Evolutionary conservation across 2,113 vertebrate genomes (phyloP).

Genomic region (Galemys pyrenaicus): DNA sequence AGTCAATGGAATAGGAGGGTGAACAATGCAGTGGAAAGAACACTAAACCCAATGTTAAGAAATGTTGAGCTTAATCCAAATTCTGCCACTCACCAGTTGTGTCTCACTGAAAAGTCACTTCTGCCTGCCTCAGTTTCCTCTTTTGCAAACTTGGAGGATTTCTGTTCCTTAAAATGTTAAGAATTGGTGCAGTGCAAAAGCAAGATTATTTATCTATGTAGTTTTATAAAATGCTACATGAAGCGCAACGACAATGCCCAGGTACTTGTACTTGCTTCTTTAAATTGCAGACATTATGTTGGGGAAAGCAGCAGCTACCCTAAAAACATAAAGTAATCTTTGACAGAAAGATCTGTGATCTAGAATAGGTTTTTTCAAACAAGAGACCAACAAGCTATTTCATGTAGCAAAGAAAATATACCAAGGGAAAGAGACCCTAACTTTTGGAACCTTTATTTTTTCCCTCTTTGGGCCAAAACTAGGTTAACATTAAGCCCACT

Average conservation of each 20-base stretch:
- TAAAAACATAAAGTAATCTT: neutral
- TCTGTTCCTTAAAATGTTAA: constrained; percentile 31
- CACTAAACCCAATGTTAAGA: neutral
- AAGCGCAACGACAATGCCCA: neutral
- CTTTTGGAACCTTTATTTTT: neutral
- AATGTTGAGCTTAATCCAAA: neutral
- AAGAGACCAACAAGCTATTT: neutral
- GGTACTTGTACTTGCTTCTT: neutral
- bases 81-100: neutral
- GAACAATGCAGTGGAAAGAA: neutral
- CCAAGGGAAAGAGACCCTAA: neutral
- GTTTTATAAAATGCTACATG: neutral
- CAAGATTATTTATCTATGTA: neutral
- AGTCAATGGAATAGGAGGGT: neutral
- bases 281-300: neutral
- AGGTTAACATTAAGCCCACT: neutral
- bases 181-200: neutral
- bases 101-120: neutral
- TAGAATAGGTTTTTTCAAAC: neutral
- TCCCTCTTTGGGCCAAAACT: neutral
- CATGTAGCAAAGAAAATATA: constrained; percentile 18
- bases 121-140: neutral
- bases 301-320: neutral
- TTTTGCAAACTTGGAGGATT: neutral
- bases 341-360: neutral